A percentile compares a stretch with the other conserved stretches of the same genome.
Conservation (phyloP, 2,888 invertebrate genomes). For the Latrodectus elegans region DNA sequence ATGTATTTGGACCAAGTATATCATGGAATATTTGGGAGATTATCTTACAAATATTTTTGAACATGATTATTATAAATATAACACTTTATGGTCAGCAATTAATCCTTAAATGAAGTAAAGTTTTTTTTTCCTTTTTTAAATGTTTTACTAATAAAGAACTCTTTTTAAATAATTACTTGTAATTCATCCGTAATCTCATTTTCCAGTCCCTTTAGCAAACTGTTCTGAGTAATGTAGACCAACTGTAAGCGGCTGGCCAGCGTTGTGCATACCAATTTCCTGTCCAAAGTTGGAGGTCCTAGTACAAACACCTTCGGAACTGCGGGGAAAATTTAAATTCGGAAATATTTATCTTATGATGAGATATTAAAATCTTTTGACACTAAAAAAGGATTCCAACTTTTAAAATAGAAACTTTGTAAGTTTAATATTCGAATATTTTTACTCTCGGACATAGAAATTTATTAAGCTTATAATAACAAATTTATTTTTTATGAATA, state of each 20-base stretch:
- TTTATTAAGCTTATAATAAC: not conserved
- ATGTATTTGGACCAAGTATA: no score
- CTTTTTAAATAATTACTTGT: no score
- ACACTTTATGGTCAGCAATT: no score
- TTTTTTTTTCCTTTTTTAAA: no score
- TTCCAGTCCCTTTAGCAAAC: conserved; percentile 5
- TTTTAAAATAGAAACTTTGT: not conserved
- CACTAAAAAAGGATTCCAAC: not conserved
- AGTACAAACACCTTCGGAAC: conserved; percentile 44
- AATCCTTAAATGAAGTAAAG: no score
- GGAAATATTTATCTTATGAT: not conserved
- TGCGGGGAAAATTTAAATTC: not conserved
- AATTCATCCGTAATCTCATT: not conserved
- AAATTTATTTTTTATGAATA: no score
- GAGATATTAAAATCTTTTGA: not conserved
- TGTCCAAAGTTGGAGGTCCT: conserved; percentile 24
- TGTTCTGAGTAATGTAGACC: conserved; percentile 13
- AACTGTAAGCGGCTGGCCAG: conserved; percentile 15
- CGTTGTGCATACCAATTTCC: conserved; percentile 24
- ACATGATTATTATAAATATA: no score
- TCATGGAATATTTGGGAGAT: no score
- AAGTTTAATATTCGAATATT: not conserved
- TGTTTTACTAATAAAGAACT: no score
- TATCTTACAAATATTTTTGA: no score
- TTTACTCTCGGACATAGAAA: not conserved